Evolutionary conservation across 2,888 invertebrate species (phyloP), one percentile per base, ranked within the genome.

Genomic region (Mesorhabditis sp.): DNA sequence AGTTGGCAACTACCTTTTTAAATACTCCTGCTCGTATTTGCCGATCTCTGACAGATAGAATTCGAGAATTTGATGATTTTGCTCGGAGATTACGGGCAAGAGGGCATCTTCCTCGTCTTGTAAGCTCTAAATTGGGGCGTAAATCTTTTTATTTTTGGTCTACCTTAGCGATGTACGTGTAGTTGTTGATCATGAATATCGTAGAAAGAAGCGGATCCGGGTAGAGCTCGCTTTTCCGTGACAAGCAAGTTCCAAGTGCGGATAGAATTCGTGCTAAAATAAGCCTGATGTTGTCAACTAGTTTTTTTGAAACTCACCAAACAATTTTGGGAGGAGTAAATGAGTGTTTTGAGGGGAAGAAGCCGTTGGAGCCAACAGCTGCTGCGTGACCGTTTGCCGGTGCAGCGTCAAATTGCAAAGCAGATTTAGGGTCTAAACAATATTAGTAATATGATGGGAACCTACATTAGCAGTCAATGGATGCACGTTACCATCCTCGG

Each of bases 401-500:
- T 77, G 74, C 62, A 68, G 71, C 15, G 77, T 77, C 42, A 80
- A 72, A 28, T 72, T 74, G 28, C 74, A 77, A 13, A 80, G 69
- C 72, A 78, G 76, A 65, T 76, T 76, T 10, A 80, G 74, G 2
- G 80, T 78, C 78, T 80, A 68, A 43, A 76, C 72, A 50, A 50
- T 50, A 50, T 2, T 10, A 2, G 58, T 13, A 13, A 28, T 42
- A 43, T 28, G 13, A 7, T 44, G 6, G 10, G 15, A 28, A 84
- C 86, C 83, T 76, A 95, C 93, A 84, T 95, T 95, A 74, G 93
- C 94, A 0, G 95, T 95, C 72, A 95, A 89, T 87, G 97, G 95
- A 86, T 96, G 96, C 45, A 97, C 97, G 0, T 97, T 98, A 72
- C 97, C 98, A 89, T 98, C 98, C 86, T 92, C 92, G 0, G 97